Evolutionary conservation across 1,140 invertebrate genomes (phyloP).

Genomic region (Leptinotarsa texana): DNA sequence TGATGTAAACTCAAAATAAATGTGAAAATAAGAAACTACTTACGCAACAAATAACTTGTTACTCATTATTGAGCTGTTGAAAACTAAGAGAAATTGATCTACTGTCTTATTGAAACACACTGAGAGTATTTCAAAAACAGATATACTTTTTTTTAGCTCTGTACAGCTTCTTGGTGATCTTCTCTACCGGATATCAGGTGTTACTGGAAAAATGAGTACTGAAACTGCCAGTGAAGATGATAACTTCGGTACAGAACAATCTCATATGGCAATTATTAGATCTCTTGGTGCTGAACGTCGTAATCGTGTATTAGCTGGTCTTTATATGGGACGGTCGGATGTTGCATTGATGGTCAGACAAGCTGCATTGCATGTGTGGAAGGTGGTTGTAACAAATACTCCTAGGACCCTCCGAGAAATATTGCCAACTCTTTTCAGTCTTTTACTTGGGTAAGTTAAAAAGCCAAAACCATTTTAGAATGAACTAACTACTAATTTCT

Average conservation of each 20-base stretch:
- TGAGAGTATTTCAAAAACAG: too few species aligned
- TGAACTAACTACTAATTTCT: too few species aligned
- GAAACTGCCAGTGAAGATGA: slow-evolving; percentile 98
- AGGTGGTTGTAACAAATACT: slow-evolving; percentile 94
- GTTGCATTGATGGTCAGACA: slow-evolving; percentile 96
- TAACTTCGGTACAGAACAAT: slow-evolving; percentile 98
- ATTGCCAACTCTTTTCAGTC: slow-evolving; percentile 88
- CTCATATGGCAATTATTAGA: slow-evolving; percentile 87
- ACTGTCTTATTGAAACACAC: too few species aligned
- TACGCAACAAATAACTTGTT: too few species aligned
- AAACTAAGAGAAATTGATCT: too few species aligned
- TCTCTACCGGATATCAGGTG: slow-evolving; percentile 94
- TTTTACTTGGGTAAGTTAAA: slow-evolving; percentile 71
- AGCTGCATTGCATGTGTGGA: slow-evolving; percentile 97
- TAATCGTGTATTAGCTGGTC: slow-evolving; percentile 90
- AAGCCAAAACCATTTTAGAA: too few species aligned
- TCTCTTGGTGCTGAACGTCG: slow-evolving; percentile 86
- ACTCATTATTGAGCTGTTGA: too few species aligned
- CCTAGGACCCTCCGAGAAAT: slow-evolving; percentile 96
- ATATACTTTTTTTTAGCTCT: slow-evolving; percentile 64
- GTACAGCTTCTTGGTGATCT: slow-evolving; percentile 96
- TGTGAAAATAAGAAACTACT: too few species aligned
- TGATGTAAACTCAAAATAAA: too few species aligned
- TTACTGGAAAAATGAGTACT: slow-evolving; percentile 98
- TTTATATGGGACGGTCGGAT: slow-evolving; percentile 98